Percentiles rank a stretch among this genome's conserved stretches.
Conservation (phyloP, 2,113 vertebrate species). For the Tachycineta bicolor region DNA sequence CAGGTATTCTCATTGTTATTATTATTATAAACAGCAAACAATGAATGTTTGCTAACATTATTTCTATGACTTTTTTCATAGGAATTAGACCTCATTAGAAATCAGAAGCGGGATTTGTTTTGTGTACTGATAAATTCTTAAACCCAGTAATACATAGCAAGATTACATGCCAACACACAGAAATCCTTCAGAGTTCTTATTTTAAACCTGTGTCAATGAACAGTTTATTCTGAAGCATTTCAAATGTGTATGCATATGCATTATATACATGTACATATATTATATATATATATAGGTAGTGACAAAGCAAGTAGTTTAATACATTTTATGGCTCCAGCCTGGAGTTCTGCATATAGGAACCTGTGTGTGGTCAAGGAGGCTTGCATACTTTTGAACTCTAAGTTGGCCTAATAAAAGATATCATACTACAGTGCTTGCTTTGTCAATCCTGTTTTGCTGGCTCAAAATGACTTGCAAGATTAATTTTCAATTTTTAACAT, state of each 20-base stretch:
- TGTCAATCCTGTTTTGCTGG: constrained; percentile 61
- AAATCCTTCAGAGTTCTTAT: constrained; percentile 42
- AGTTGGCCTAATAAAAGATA: constrained; percentile 69
- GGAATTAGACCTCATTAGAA: background rate
- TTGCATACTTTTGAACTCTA: constrained; percentile 63
- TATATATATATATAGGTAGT: background rate
- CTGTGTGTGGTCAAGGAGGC: constrained; percentile 50
- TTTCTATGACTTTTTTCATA: background rate
- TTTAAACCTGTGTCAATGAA: constrained; percentile 16
- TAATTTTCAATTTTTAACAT: constrained; percentile 68
- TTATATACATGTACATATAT: background rate
- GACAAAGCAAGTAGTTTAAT: constrained; percentile 50
- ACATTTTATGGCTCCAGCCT: constrained; percentile 22
- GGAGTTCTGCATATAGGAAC: constrained; percentile 9
- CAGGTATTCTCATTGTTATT: background rate
- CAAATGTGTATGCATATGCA: background rate
- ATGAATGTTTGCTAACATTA: background rate
- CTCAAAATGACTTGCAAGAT: constrained; percentile 58
- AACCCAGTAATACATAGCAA: background rate
- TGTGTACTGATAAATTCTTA: background rate
- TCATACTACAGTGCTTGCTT: constrained; percentile 63
- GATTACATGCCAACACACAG: background rate
- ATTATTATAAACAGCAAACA: background rate
- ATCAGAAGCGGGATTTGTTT: constrained; percentile 4
- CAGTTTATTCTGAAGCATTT: constrained; percentile 35